Percentiles rank a stretch among this genome's conserved stretches.
These are phyloP conservation scores for Melanotaenia duboulayi DNA, from an alignment of 2,113 vertebrate genomes.

Conservation along the genomic window DNA sequence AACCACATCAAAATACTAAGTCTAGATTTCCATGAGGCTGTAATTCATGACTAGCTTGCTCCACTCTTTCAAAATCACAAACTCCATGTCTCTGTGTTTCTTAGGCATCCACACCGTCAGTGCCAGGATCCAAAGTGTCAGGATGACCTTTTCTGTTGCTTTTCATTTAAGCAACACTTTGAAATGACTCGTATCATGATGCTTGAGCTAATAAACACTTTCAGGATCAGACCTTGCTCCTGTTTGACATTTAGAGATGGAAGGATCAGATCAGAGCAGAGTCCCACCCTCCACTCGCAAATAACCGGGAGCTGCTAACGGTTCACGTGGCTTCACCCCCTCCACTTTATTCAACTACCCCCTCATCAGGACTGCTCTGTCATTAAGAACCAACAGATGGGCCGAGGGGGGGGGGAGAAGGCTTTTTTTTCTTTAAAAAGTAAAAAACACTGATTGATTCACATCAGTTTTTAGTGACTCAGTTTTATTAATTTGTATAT, in stretches of 20 bases:
- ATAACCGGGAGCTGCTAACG: slow-evolving; percentile 55
- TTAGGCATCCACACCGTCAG: neutral
- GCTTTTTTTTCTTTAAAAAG: slow-evolving; percentile 32
- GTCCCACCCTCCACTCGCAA: slow-evolving; percentile 71
- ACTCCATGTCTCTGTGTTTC: neutral
- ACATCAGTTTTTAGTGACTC: too few species aligned
- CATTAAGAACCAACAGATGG: slow-evolving; percentile 76
- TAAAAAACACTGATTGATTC: neutral
- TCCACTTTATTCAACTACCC: slow-evolving; percentile 52
- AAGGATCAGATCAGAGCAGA: slow-evolving; percentile 53
- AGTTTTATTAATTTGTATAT: too few species aligned
- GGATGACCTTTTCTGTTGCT: too few species aligned
- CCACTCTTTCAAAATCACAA: slow-evolving; percentile 9
- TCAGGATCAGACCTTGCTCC: slow-evolving; percentile 33
- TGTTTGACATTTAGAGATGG: slow-evolving; percentile 54
- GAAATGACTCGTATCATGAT: neutral
- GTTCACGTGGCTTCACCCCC: slow-evolving; percentile 74
- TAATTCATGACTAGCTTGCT: neutral
- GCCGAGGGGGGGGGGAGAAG: slow-evolving; percentile 23
- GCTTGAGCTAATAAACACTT: slow-evolving; percentile 14
- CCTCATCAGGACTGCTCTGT: slow-evolving; percentile 74
- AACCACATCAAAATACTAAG: slow-evolving; percentile 7
- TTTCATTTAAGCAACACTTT: neutral
- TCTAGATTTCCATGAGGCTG: neutral
- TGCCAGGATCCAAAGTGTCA: neutral